Conservation (phyloP, 2,888 invertebrate genomes). For the Archaeoteleia sp. region DNA sequence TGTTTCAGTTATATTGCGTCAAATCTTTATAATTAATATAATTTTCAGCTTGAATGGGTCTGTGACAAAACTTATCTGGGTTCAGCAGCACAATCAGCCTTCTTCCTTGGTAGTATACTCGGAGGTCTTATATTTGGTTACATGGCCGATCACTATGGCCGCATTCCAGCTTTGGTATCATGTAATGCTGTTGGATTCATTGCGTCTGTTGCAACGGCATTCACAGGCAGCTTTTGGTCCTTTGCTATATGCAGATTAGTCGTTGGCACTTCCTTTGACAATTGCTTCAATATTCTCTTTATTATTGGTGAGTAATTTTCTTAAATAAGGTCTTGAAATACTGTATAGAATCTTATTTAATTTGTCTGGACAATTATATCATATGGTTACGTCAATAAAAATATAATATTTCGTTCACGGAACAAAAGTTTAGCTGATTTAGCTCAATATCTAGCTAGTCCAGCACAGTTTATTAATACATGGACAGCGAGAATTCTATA, state of each 20-base stretch:
- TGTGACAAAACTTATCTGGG: constrained; percentile 87
- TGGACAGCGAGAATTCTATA: too few species aligned
- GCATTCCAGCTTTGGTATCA: constrained; percentile 89
- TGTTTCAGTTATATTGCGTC: too few species aligned
- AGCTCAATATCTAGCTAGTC: too few species aligned
- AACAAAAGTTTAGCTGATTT: too few species aligned
- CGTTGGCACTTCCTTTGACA: constrained; percentile 91
- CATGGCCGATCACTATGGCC: constrained; percentile 90
- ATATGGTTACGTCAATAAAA: too few species aligned
- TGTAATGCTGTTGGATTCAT: constrained; percentile 86
- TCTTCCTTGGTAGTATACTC: constrained; percentile 91
- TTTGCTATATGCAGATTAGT: constrained; percentile 88
- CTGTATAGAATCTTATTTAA: too few species aligned
- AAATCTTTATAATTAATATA: too few species aligned
- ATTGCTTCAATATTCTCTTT: constrained; percentile 94
- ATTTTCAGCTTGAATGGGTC: constrained; percentile 87
- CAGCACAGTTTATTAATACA: too few species aligned
- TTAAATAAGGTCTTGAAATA: not conserved
- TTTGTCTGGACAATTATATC: too few species aligned
- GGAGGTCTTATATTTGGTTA: constrained; percentile 91
- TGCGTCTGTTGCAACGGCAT: constrained; percentile 84
- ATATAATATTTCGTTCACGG: too few species aligned
- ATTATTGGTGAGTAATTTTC: constrained; percentile 85
- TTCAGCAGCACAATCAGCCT: constrained; percentile 88
- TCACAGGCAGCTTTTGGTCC: constrained; percentile 83